These are phyloP conservation scores for Drosophila takahashii DNA, from an alignment of 1,140 invertebrate genomes.

Conservation along the genomic window DNA sequence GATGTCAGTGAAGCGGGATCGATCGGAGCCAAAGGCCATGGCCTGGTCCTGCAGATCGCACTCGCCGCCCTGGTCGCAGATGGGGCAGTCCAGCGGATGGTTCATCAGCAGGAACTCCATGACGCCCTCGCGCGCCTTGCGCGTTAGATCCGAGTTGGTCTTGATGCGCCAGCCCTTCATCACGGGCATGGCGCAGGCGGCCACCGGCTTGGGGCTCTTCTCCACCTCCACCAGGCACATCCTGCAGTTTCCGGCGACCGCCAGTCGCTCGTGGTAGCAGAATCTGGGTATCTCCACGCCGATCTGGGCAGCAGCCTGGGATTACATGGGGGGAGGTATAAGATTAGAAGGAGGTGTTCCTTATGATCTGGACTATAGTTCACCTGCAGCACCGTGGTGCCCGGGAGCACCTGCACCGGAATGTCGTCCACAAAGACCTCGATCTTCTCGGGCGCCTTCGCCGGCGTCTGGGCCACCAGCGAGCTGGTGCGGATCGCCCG, in stretches of 20 bases:
- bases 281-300: constrained; percentile 99
- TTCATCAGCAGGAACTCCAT: constrained; percentile 99
- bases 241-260: constrained; percentile 98
- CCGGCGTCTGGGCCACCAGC: constrained; percentile 84
- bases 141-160: constrained; percentile 98
- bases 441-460: constrained; percentile 91
- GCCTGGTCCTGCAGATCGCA: constrained; percentile 99
- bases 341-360: neutral
- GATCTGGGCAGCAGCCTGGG: constrained; percentile 95
- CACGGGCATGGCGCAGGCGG: constrained; percentile 99
- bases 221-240: constrained; percentile 99
- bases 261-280: constrained; percentile 99
- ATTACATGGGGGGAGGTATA: neutral
- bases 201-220: constrained; percentile 97
- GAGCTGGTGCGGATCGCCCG: constrained; percentile 83
- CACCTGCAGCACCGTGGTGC: constrained; percentile 99
- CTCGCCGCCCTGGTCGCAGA: constrained; percentile 99
- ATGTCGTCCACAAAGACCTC: constrained; percentile 99
- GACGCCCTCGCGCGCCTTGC: constrained; percentile 97
- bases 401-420: constrained; percentile 96
- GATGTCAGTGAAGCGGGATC: constrained; percentile 97
- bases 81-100: constrained; percentile 99
- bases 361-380: neutral
- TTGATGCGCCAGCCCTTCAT: constrained; percentile 99
- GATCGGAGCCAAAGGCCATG: constrained; percentile 99